Percentiles rank a stretch among this genome's conserved stretches.
Conservation (phyloP, 2,888 invertebrate genomes). For the Helobdella robusta region DNA sequence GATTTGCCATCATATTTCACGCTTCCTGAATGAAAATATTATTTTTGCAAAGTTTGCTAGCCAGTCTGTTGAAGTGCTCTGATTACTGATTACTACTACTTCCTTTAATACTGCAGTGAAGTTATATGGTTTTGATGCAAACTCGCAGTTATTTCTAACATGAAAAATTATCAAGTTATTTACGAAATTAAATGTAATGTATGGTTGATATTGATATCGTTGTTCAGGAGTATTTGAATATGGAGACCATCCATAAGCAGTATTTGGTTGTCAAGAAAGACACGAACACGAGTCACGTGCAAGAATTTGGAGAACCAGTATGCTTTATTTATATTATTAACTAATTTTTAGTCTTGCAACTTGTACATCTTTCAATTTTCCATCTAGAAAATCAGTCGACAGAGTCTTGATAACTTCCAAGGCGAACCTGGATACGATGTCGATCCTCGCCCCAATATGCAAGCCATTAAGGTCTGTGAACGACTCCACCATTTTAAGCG, state of each 20-base stretch:
- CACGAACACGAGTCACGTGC: constrained; percentile 57
- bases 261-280: constrained; percentile 53
- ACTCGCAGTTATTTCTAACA: too few relatives aligned
- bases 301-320: constrained; percentile 55
- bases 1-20: too few relatives aligned
- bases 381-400: constrained; percentile 20
- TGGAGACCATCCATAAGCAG: constrained; percentile 54
- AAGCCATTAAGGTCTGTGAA: neutral
- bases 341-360: neutral
- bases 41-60: too few relatives aligned
- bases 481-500: neutral
- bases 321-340: constrained; percentile 14
- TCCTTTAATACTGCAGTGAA: too few relatives aligned
- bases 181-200: too few relatives aligned
- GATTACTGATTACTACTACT: too few relatives aligned
- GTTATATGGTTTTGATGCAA: too few relatives aligned
- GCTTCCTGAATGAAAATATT: too few relatives aligned
- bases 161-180: too few relatives aligned
- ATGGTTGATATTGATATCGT: neutral
- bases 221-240: constrained; percentile 50
- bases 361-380: neutral
- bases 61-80: too few relatives aligned
- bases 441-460: too few relatives aligned
- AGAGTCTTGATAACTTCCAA: constrained; percentile 22
- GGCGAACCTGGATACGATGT: neutral